Evolutionary conservation across 2,888 invertebrate species (phyloP).

Genomic region (Eugnorisma glareosa): DNA sequence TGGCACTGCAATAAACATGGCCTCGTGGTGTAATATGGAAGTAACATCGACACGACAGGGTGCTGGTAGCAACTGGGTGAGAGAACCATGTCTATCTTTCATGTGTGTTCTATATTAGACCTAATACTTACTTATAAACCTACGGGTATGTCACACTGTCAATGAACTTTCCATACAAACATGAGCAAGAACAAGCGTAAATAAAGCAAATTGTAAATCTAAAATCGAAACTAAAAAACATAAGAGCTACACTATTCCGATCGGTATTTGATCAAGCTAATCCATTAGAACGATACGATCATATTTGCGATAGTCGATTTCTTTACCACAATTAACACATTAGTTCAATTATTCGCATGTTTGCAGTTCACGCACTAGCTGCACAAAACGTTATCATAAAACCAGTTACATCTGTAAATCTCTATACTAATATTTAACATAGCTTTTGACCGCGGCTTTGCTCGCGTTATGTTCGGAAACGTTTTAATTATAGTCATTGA

Average conservation of each 20-base stretch:
- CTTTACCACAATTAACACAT: slow-evolving; percentile 25
- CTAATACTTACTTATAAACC: background rate
- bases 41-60: no score
- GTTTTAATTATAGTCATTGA: no score
- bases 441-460: background rate
- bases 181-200: slow-evolving; percentile 4
- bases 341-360: background rate
- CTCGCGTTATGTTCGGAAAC: background rate
- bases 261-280: slow-evolving; percentile 36
- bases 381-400: background rate
- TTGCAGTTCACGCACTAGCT: slow-evolving; percentile 14
- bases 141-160: background rate
- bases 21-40: no score
- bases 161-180: slow-evolving; percentile 8
- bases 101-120: background rate
- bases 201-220: slow-evolving; percentile 37
- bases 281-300: slow-evolving; percentile 30
- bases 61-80: no score
- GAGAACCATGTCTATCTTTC: background rate
- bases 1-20: no score
- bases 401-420: background rate
- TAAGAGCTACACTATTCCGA: background rate
- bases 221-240: slow-evolving; percentile 10
- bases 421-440: background rate
- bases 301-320: slow-evolving; percentile 34